Evolutionary conservation across 2,888 invertebrate species (phyloP).

Genomic region (Gastrophysa polygoni): DNA sequence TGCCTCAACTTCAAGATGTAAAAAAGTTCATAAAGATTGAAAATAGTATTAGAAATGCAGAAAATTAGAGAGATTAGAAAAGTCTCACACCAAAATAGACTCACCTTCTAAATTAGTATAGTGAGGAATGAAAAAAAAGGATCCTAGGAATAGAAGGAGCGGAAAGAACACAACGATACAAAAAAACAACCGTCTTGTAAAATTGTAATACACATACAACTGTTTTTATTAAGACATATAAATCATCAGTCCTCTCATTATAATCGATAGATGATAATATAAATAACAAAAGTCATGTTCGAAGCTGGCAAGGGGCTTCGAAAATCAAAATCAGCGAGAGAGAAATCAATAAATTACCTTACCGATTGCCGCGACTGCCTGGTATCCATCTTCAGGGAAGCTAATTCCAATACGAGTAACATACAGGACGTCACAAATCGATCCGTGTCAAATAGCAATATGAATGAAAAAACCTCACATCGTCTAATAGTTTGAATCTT

Average conservation of each 20-base stretch:
- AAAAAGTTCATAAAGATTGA: too few species aligned
- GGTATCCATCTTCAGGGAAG: too few species aligned
- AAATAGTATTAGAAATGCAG: too few species aligned
- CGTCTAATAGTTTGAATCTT: too few species aligned
- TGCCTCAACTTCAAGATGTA: too few species aligned
- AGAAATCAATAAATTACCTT: slow-evolving; percentile 37
- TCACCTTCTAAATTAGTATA: too few species aligned
- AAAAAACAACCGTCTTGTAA: slow-evolving; percentile 44
- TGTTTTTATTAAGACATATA: slow-evolving; percentile 70
- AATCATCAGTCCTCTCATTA: slow-evolving; percentile 59
- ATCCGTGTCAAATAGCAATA: too few species aligned
- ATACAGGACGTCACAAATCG: background rate
- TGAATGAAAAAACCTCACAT: too few species aligned
- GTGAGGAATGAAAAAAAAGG: background rate
- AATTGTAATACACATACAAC: slow-evolving; percentile 68
- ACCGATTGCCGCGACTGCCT: background rate
- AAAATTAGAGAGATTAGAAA: too few species aligned
- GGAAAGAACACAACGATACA: slow-evolving; percentile 25
- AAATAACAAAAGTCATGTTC: slow-evolving; percentile 48
- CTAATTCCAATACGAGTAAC: background rate
- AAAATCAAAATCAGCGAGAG: slow-evolving; percentile 43
- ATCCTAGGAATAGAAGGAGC: background rate
- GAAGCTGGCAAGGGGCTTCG: slow-evolving; percentile 39
- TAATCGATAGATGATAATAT: slow-evolving; percentile 49
- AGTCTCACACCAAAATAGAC: too few species aligned